Percentiles rank a stretch among this genome's conserved stretches.
These are phyloP conservation scores for Phalera bucephala DNA, from an alignment of 2,888 invertebrate species.

Conservation along the genomic window DNA sequence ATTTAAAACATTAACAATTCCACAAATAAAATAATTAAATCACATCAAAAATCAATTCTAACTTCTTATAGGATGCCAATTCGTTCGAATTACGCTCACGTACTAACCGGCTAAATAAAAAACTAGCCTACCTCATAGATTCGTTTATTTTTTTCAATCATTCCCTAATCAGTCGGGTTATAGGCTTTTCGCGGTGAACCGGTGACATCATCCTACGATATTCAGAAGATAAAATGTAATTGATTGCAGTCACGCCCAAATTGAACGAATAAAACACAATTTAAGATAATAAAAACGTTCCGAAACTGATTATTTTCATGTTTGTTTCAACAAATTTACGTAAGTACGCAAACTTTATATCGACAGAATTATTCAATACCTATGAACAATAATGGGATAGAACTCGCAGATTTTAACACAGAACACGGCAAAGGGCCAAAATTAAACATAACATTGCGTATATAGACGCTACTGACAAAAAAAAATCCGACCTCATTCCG, in stretches of 20 bases:
- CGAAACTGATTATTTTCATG: neutral
- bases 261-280: constrained; percentile 26
- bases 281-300: constrained; percentile 6
- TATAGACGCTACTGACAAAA: constrained; percentile 24
- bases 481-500: constrained; percentile 56
- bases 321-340: neutral
- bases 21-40: neutral
- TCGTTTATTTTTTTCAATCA: constrained; percentile 2
- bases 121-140: constrained; percentile 5
- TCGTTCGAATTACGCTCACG: constrained; percentile 10
- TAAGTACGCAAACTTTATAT: neutral
- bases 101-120: constrained; percentile 22
- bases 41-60: neutral
- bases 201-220: constrained; percentile 68
- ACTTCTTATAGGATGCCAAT: constrained; percentile 5
- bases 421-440: constrained; percentile 16
- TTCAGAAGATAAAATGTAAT: constrained; percentile 67
- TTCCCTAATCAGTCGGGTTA: constrained; percentile 49
- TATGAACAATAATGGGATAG: neutral
- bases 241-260: constrained; percentile 70
- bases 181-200: constrained; percentile 54
- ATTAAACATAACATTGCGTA: constrained; percentile 11
- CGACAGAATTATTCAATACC: neutral
- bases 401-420: neutral
- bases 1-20: neutral